A percentile compares a stretch with the other conserved stretches of the same genome.
Evolutionary conservation across 2,888 invertebrate species (phyloP).

Genomic region (Oligia latruncula): DNA sequence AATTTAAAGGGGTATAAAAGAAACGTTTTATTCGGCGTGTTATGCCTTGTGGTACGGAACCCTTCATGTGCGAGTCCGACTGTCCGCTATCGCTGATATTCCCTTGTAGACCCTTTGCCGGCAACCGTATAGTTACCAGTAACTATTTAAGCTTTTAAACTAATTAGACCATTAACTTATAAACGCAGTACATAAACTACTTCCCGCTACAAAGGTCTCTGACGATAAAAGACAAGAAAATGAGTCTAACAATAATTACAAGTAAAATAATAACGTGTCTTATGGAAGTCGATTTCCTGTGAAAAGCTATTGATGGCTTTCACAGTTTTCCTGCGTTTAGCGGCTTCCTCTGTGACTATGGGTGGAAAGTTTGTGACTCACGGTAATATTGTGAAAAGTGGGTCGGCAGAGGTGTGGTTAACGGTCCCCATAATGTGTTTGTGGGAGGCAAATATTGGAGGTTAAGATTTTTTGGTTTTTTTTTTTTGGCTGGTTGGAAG

Average conservation of each 20-base stretch:
- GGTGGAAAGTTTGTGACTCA: conserved; percentile 50
- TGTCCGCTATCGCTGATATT: no score
- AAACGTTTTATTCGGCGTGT: no score
- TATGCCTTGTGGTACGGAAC: no score
- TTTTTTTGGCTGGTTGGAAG: background rate
- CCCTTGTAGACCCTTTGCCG: no score
- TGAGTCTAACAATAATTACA: conserved; percentile 28
- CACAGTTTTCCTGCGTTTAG: conserved; percentile 55
- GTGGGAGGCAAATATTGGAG: conserved; percentile 21
- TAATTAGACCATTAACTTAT: background rate
- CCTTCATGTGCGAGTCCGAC: no score
- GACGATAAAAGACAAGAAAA: conserved; percentile 14
- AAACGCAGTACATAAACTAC: background rate
- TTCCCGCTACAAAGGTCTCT: background rate
- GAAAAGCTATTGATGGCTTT: conserved; percentile 55
- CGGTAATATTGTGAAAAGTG: conserved; percentile 35
- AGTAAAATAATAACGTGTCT: conserved; percentile 27
- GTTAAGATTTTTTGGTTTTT: background rate
- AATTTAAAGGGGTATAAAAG: no score
- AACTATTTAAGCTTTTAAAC: background rate
- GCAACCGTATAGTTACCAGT: background rate
- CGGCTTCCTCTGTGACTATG: conserved; percentile 44
- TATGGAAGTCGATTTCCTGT: conserved; percentile 58
- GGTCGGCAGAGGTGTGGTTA: conserved; percentile 43
- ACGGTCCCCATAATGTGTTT: conserved; percentile 29